phyloP scores from a whole-genome alignment of 2,797 vertebrate species.

The Pangasius macronema region DNA sequence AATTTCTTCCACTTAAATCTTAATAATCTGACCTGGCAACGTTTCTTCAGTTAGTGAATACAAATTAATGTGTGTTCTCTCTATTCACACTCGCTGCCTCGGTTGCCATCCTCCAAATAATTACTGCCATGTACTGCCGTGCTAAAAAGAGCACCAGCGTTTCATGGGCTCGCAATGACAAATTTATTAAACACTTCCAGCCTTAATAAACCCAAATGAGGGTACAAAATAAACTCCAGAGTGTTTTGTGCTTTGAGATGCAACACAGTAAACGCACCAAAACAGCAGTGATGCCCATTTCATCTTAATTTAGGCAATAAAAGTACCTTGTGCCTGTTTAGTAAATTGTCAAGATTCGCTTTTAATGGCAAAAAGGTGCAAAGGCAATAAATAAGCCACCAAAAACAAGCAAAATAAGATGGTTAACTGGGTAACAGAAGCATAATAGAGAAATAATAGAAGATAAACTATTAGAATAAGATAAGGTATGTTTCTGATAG shows the following conservation, averaged over 20 bases:
- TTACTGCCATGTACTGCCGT: not conserved
- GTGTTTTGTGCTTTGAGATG: not conserved
- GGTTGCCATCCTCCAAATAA: not conserved
- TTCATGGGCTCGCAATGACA: not conserved
- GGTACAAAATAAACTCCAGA: not conserved
- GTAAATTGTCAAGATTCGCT: too few relatives aligned
- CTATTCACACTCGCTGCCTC: not conserved
- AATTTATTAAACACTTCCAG: not conserved
- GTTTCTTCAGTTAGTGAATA: not conserved
- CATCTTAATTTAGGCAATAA: not conserved
- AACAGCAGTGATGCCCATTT: not conserved
- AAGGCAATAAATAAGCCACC: not conserved
- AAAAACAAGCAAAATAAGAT: not conserved
- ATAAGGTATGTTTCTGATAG: not conserved
- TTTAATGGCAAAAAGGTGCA: not conserved
- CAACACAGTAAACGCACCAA: too few relatives aligned
- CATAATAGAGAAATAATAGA: too few relatives aligned
- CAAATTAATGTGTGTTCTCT: not conserved
- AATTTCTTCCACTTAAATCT: not conserved
- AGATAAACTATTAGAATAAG: not conserved
- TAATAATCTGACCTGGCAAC: conserved; percentile 1
- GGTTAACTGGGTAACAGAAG: not conserved
- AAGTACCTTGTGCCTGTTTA: not conserved
- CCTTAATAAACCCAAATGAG: not conserved
- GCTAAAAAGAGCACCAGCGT: not conserved